A percentile compares a stretch with the other conserved stretches of the same genome.
Evolutionary conservation across 2,113 vertebrate species (phyloP).

Genomic region (Burhinus bistriatus): DNA sequence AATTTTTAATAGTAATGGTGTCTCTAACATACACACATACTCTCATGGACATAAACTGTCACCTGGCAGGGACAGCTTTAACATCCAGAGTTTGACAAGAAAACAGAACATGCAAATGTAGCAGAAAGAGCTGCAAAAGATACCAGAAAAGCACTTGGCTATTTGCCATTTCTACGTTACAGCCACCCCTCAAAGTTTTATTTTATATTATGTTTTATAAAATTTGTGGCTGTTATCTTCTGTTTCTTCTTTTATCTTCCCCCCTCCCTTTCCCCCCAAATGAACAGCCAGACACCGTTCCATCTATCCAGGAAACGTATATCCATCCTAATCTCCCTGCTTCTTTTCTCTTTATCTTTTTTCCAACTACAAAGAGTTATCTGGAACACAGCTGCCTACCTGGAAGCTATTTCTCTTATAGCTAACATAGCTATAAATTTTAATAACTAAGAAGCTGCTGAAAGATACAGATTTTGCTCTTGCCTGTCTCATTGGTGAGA

Average conservation of each 20-base stretch:
- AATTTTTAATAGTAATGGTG: background rate
- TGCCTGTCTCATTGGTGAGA: background rate
- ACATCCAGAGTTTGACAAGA: background rate
- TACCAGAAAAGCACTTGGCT: background rate
- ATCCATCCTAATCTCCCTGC: background rate
- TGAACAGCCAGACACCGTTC: background rate
- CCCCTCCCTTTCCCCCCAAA: rapidly evolving
- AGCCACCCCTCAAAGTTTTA: background rate
- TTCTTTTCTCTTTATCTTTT: background rate
- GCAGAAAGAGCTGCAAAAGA: background rate
- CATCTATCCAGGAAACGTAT: background rate
- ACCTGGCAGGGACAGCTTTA: background rate
- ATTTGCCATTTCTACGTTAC: background rate
- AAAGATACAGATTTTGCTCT: background rate
- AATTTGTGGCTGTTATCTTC: background rate
- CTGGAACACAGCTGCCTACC: constrained; percentile 25
- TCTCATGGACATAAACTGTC: no score
- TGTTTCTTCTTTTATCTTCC: background rate
- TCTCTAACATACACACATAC: background rate
- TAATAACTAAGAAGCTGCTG: constrained; percentile 14
- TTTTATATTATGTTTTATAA: background rate
- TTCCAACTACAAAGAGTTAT: background rate
- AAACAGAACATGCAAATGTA: background rate
- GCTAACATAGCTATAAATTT: background rate
- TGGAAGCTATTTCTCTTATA: background rate